A percentile compares a stretch with the other conserved stretches of the same genome.
Evolutionary conservation across 2,888 invertebrate species (phyloP).

Genomic region (Stenichneumon culpator): DNA sequence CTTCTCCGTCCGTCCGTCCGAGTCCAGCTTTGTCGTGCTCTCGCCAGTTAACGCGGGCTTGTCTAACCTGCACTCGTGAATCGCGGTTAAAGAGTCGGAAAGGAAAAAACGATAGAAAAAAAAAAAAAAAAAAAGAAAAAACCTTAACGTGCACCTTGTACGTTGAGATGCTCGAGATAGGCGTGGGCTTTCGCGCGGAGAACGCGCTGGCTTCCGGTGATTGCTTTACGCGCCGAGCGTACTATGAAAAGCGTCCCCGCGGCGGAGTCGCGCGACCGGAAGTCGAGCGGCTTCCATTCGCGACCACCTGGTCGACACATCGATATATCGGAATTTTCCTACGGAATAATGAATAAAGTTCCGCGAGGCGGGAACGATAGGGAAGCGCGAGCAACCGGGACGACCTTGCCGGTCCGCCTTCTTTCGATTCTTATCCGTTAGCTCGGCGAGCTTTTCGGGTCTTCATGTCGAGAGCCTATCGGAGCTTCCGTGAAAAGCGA

Average conservation of each 20-base stretch:
- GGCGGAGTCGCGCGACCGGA: neutral
- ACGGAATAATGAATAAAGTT: constrained; percentile 60
- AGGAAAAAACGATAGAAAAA: neutral
- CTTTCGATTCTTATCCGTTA: constrained; percentile 18
- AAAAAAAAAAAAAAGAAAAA: neutral
- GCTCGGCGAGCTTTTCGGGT: constrained; percentile 24
- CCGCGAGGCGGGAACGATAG: constrained; percentile 1
- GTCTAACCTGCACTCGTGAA: constrained; percentile 2
- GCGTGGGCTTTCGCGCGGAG: no score
- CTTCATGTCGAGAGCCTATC: neutral
- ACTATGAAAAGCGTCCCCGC: neutral
- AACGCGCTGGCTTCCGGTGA: no score
- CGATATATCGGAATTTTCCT: constrained; percentile 52
- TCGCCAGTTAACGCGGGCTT: neutral
- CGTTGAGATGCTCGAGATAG: no score
- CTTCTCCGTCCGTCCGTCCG: constrained; percentile 7
- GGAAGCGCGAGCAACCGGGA: neutral
- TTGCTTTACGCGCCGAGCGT: neutral
- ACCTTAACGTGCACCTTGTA: no score
- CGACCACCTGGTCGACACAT: neutral
- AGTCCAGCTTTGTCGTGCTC: constrained; percentile 12
- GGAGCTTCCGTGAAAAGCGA: constrained; percentile 14
- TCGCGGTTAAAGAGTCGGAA: neutral
- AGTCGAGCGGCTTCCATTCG: constrained; percentile 24
- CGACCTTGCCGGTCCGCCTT: constrained; percentile 1